Conservation (phyloP, 2,113 vertebrate species). For the Hyaena hyaena region DNA sequence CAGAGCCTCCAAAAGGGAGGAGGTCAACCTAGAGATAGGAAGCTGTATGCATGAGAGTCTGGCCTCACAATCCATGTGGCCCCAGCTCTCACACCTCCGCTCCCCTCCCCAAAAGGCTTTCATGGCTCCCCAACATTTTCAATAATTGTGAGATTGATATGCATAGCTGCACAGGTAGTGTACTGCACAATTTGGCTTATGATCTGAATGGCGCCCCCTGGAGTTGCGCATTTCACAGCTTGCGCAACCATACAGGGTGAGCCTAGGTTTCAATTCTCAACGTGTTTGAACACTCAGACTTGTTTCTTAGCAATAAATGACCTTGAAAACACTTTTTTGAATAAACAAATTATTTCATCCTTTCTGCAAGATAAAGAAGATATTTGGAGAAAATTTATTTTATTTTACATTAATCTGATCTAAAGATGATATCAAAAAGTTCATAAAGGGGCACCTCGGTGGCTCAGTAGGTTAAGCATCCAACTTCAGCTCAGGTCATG, state of each 20-base stretch:
- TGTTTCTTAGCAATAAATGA: background rate
- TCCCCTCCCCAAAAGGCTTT: background rate
- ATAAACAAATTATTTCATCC: background rate
- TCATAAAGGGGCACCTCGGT: too few relatives aligned
- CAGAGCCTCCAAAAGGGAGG: background rate
- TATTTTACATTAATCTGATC: conserved; percentile 27
- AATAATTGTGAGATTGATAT: background rate
- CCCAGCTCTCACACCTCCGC: background rate
- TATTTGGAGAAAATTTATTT: background rate
- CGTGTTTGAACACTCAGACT: background rate
- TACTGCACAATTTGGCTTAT: background rate
- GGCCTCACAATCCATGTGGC: background rate
- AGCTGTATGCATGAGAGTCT: background rate
- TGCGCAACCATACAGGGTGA: background rate
- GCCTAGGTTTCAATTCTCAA: background rate
- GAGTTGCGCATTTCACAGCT: background rate
- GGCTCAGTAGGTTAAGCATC: too few relatives aligned
- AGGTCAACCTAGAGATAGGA: background rate
- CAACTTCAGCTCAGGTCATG: too few relatives aligned
- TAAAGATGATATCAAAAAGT: conserved; percentile 11
- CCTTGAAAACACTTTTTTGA: background rate
- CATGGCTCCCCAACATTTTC: background rate
- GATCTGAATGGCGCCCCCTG: background rate
- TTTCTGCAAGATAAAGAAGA: conserved; percentile 10
- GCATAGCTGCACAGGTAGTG: background rate